phyloP scores from a whole-genome alignment of 1,140 invertebrate species.

The Ostrea denselamellosa region DNA sequence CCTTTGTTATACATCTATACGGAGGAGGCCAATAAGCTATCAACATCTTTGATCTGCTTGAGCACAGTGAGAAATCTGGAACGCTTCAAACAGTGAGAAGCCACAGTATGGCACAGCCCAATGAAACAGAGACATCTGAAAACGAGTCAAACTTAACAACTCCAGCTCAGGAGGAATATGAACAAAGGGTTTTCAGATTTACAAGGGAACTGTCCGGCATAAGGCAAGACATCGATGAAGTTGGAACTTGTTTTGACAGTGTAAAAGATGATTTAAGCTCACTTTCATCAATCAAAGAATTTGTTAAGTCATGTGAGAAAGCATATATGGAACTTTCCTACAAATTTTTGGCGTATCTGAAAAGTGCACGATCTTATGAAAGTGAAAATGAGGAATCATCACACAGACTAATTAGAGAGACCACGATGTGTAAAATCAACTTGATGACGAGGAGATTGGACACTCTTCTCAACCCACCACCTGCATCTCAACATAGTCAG shows the following conservation, averaged over 20 bases:
- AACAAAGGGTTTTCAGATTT: not conserved
- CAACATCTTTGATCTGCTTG: no score
- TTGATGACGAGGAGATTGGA: not conserved
- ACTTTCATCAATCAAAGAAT: not conserved
- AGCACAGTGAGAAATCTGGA: no score
- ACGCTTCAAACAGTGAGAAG: no score
- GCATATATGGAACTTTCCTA: not conserved
- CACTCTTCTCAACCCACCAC: not conserved
- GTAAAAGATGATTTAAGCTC: not conserved
- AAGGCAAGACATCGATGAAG: not conserved
- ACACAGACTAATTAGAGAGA: not conserved
- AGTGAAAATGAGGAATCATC: conserved; percentile 14
- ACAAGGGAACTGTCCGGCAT: not conserved
- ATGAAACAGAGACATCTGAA: no score
- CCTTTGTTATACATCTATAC: no score
- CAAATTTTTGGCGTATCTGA: not conserved
- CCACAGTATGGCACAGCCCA: no score
- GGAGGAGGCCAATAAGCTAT: no score
- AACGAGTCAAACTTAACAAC: not conserved
- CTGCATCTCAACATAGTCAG: not conserved
- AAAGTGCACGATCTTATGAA: not conserved
- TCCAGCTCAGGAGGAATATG: conserved; percentile 16
- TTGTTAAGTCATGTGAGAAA: not conserved
- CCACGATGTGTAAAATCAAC: not conserved
- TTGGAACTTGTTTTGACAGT: not conserved